Evolutionary conservation across 2,888 invertebrate species (phyloP), one percentile per base, ranked within the genome.

Genomic region (Argyresthia albistria): DNA sequence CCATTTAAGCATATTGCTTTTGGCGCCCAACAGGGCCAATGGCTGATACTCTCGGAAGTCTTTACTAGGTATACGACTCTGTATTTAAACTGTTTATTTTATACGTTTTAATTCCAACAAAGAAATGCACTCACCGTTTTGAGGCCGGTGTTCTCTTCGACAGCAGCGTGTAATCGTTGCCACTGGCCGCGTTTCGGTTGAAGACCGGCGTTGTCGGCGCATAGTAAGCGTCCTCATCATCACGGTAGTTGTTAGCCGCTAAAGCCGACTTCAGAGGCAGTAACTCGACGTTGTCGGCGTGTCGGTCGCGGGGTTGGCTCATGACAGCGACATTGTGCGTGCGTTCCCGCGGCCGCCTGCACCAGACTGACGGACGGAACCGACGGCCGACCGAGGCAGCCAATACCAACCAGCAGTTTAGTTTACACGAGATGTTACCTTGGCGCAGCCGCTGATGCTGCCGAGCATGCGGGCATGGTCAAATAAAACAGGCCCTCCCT

Each of bases 91-190:
- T n/a, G n/a, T n/a, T n/a, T n/a, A n/a, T n/a, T 25, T 4, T 6
- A 25, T 4, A 25, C 6, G 25, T 25, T 25, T 25, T 4, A 2
- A 6, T 25, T 25, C 25, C 6, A 25, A 25, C 2, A 25, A 25
- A 6, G 25, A 60, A 57, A 59, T 58, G 62, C 11, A 35, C 46
- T 51, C 70, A 87, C 88, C 86, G 75, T 72, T 88, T 88, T 1
- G 87, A 88, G 53, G 86, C 88, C 75, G 87, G 87, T 57, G 88
- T 86, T 59, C 88, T 69, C 60, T 88, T 88, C 43, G 88, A 88
- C 53, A 88, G 72, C 57, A 87, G 64, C 48, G 82, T 77, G 59
- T 88, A 88, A 43, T 88, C 88, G 60, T 76, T 83, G 1, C 84
- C 76, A 36, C 73, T 76, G 49, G 86, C 81, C 0, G 84, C 82